Evolutionary conservation across 2,888 invertebrate genomes (phyloP), one percentile per base, ranked within the genome.

Genomic region (Masnerella sp.): DNA sequence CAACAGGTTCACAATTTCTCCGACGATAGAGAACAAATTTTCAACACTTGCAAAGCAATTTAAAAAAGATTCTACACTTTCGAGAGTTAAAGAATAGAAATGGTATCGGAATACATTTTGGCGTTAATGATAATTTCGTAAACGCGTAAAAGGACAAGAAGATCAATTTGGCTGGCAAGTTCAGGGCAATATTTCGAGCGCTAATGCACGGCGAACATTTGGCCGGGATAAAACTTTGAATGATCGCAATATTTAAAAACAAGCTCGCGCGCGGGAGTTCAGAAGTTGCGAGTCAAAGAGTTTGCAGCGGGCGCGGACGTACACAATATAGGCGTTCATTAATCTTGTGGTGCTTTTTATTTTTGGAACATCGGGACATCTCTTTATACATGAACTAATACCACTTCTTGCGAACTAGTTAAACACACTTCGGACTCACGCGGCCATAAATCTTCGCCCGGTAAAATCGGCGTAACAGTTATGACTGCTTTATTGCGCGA

Each of bases 351-450:
- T 3, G 18, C 34, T 5, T 52, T 49, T 62, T 62, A 62, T 62
- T 62, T 22, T 40, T 25, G 38, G 52, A 51, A 51, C 40, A 62
- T 62, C 51, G 34, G 18, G 34, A 62, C 62, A 43, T 62, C 43
- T 64, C 64, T 43, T 65, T 52, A 52, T 45, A 65, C 54, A 54
- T 54, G 42, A 45, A 36, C 42, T 54, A 65, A 65, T 54, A 38
- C 25, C 34, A 8, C 3, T 28, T 65, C 34, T 47, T 65, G 25
- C 18, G 14, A 36, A 65, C 18, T 45, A 43, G 28, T 65, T 54
- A 54, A 45, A 38, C 30, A 65, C 64, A 54, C 64, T 54, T 54
- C 30, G 22, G 56, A n/a, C n/a, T n/a, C n/a, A n/a, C n/a, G n/a
- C n/a, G 15, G 38, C 40, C 40, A 54, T 56, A 56, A 54, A 64